Evolutionary conservation across 1,140 invertebrate genomes (phyloP), one percentile per base, ranked within the genome.

Genomic region (Calliopsis andreniformis): DNA sequence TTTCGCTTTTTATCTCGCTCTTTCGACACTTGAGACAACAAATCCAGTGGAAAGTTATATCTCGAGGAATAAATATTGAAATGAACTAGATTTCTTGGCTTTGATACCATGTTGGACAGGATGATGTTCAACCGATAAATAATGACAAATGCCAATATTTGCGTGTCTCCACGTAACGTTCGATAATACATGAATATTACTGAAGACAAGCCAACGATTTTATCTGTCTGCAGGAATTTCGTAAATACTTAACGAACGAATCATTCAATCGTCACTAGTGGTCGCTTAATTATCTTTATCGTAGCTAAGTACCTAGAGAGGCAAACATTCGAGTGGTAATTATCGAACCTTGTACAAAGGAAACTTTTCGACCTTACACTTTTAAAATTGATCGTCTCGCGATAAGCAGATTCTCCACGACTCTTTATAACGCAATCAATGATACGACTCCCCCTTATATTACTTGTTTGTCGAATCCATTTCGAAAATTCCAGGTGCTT

Each of bases 21-120:
- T 58, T 43, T 10, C 14, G 14, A 63, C 70, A 73, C 70, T 64
- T 73, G 70, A 28, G 51, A 64, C 63, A 73, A 73, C 63, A 72
- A 39, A 30, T 25, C 32, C 30, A 64, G 39, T 55, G 70, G 70
- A 73, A 73, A 73, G 39, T 73, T 73, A 62, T 71, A 30, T 10
- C 55, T 28, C 18, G 14, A 18, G 3, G 18, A 58, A 25, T 55
- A 73, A 73, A 73, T 73, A 64, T 73, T 64, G 25, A 43, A 53
- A 72, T 47, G 32, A 16, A 10, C 63, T n/a, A 16, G 23, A 32
- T 28, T 1, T 0, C 18, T 18, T 10, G 14, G 14, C 25, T 6
- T 14, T 7, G 5, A 18, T 2, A 23, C 25, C 32, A 16, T 7
- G 35, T 10, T 30, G 30, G 23, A 25, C 6, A 0, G 2, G 1